These are phyloP conservation scores for Enteromius radiatus DNA, from an alignment of 2,797 vertebrate species.

Conservation along the genomic window DNA sequence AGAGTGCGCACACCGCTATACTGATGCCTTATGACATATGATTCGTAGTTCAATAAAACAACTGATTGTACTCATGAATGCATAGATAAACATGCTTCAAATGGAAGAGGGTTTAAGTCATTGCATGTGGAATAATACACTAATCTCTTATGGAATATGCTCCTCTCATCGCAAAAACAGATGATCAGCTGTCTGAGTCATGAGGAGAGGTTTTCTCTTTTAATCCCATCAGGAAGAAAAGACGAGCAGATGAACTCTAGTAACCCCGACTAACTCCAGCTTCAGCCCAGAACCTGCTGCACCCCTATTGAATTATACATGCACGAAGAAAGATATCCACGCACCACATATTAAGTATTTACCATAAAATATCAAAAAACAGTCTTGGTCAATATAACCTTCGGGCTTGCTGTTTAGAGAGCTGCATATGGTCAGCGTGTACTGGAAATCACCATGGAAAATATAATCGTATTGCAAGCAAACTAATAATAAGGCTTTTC, in stretches of 20 bases:
- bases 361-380: background rate
- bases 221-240: conserved; percentile 52
- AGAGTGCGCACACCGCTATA: background rate
- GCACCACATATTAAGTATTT: background rate
- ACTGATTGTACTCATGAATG: background rate
- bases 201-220: conserved; percentile 35
- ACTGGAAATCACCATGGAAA: conserved; percentile 3
- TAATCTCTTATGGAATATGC: conserved; percentile 36
- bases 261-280: conserved; percentile 42
- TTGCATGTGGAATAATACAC: conserved; percentile 5
- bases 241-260: conserved; percentile 44
- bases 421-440: background rate
- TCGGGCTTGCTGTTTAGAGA: background rate
- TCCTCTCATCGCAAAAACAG: conserved; percentile 34
- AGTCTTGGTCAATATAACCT: background rate
- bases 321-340: background rate
- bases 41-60: background rate
- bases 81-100: background rate
- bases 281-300: conserved; percentile 22
- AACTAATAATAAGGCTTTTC: background rate
- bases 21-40: background rate
- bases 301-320: conserved; percentile 14
- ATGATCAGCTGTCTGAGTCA: conserved; percentile 33
- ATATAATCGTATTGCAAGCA: background rate
- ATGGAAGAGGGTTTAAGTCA: background rate